Percentiles rank a stretch among this genome's conserved stretches.
Evolutionary conservation across 2,888 invertebrate genomes (phyloP).

Genomic region (Pilophorus perplexus): DNA sequence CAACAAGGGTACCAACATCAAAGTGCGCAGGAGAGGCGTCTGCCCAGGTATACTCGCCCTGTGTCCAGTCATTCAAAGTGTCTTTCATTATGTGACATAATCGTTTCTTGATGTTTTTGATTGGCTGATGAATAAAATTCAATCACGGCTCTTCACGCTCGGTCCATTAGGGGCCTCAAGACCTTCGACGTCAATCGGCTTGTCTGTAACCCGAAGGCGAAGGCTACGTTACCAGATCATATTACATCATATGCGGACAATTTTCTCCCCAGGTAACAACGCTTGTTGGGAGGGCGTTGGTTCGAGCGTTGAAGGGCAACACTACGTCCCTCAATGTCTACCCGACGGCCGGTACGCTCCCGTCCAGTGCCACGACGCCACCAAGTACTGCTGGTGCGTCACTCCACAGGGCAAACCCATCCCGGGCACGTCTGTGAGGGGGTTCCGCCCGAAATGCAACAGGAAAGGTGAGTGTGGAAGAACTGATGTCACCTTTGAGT

Average conservation of each 20-base stretch:
- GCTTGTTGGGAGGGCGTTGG: slow-evolving; percentile 53
- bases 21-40: slow-evolving; percentile 19
- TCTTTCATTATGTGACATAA: too few relatives aligned
- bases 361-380: slow-evolving; percentile 77
- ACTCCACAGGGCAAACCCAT: slow-evolving; percentile 78
- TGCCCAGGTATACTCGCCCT: slow-evolving; percentile 31
- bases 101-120: too few relatives aligned
- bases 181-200: too few relatives aligned
- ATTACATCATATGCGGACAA: too few relatives aligned
- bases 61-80: too few relatives aligned
- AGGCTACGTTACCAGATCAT: too few relatives aligned
- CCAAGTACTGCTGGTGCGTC: slow-evolving; percentile 86
- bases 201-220: too few relatives aligned
- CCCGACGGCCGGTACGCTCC: slow-evolving; percentile 80
- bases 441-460: slow-evolving; percentile 58
- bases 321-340: slow-evolving; percentile 74
- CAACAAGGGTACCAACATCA: slow-evolving; percentile 41
- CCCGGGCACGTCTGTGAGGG: slow-evolving; percentile 72
- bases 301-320: slow-evolving; percentile 55
- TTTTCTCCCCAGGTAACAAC: slow-evolving; percentile 52
- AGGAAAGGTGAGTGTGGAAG: slow-evolving; percentile 36
- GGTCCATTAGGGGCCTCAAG: too few relatives aligned
- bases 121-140: too few relatives aligned
- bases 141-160: too few relatives aligned
- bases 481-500: too few relatives aligned